Base-by-base conservation (phyloP, 2,888 invertebrate genomes). In the Polietes domitor region DNA sequence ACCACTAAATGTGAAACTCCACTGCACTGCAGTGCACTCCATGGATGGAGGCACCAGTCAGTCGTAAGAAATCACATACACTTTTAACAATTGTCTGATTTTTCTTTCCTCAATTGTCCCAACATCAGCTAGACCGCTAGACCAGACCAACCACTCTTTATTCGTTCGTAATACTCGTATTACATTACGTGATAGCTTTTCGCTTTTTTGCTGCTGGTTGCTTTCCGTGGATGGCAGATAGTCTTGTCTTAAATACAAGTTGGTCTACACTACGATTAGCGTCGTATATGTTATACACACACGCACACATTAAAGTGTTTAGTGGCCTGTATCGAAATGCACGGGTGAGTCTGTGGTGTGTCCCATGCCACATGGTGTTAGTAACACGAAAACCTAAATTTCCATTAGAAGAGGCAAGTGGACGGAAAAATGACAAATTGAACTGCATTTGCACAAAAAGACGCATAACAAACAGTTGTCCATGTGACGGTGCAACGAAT, bases 131-230 rank as follows among this genome's bases (percentile, higher is more conserved):
- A 15, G 47, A n/a, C n/a, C n/a, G n/a, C n/a, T n/a, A n/a, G n/a
- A n/a, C 24, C 50, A 50, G 43, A 71, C 28, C 17, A 28, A 7
- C 65, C 10, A 41, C 65, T 65, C 37, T 65, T 37, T 65, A n/a
- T 63, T 63, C 17, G 17, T 32, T 53, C n/a, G 65, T 21, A 65
- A 65, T 2, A n/a, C n/a, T n/a, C n/a, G n/a, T n/a, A 65, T 37
- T 37, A 71, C 74, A 63, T 84, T 81, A 78, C 78, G 75, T 73
- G 80, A 84, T 78, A 83, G 63, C 7, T 65, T 65, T 65, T 65
- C 41, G 6, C 21, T 37, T 28, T 65, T 21, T 17, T 37, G n/a
- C 21, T 9, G 37, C 41, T 19, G 65, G 41, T 21, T 65, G n/a
- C n/a, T 65, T 65, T 53, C 21, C 53, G 12, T 53, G 28, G 28